Percentiles rank a stretch among this genome's conserved stretches.
These are phyloP conservation scores for Branchinecta lynchi DNA, from an alignment of 1,140 invertebrate genomes.

Conservation along the genomic window DNA sequence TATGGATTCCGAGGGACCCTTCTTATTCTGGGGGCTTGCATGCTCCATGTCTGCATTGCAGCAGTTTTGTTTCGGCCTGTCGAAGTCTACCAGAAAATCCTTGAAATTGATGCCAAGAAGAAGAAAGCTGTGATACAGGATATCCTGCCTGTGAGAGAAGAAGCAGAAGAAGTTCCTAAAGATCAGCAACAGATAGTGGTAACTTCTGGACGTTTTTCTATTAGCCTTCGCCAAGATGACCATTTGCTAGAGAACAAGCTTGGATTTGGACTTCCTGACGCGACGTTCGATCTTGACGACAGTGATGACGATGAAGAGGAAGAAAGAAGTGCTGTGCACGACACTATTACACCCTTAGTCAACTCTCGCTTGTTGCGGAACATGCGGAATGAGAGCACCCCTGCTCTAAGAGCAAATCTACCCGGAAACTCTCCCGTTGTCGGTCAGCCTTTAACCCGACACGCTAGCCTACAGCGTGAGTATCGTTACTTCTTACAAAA, in stretches of 20 bases:
- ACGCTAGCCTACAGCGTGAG: not conserved
- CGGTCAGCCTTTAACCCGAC: not conserved
- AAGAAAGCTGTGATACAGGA: constrained; percentile 15
- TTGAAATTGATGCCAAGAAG: constrained; percentile 16
- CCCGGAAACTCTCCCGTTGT: not conserved
- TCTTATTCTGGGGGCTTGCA: constrained; percentile 53
- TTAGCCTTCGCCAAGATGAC: not conserved
- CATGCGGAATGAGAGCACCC: not conserved
- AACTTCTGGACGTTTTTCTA: not conserved
- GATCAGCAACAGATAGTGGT: not conserved
- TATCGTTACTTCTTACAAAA: not conserved
- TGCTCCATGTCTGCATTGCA: constrained; percentile 55
- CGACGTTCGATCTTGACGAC: not conserved
- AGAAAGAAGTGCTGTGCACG: not conserved
- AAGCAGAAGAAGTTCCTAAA: not conserved
- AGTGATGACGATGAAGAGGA: constrained; percentile 10
- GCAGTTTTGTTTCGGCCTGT: constrained; percentile 49
- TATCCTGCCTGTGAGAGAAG: not conserved
- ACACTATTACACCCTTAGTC: not conserved
- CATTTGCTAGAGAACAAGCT: not conserved
- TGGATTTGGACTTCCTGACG: not conserved
- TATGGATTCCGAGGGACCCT: constrained; percentile 56
- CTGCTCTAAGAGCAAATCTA: not conserved
- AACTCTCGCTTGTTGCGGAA: not conserved
- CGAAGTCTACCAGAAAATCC: constrained; percentile 24